Evolutionary conservation across 2,888 invertebrate genomes (phyloP).

Genomic region (Acronicta psi): DNA sequence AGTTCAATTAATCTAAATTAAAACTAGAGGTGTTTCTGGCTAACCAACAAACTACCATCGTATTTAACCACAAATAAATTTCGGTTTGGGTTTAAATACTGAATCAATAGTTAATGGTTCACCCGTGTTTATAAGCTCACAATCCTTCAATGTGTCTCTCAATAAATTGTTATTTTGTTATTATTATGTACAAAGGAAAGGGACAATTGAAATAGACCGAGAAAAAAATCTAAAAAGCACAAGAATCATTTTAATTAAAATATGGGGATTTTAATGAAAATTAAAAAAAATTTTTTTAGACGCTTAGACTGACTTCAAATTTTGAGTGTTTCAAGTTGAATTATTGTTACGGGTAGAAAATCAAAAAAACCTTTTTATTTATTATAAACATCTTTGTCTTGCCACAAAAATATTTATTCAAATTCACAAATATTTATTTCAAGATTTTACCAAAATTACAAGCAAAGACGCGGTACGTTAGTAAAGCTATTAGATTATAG

Average conservation of each 20-base stretch:
- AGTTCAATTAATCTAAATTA: conserved; percentile 3
- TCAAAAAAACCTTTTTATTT: no score
- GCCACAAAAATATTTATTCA: no score
- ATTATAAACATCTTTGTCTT: no score
- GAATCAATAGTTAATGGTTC: conserved; percentile 30
- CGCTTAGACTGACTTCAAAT: no score
- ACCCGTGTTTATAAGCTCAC: conserved; percentile 4
- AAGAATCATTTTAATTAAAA: no score
- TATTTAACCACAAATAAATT: conserved; percentile 32
- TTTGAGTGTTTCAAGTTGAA: no score
- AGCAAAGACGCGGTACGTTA: not conserved
- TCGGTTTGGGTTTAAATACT: conserved; percentile 27
- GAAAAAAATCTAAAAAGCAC: no score
- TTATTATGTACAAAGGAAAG: conserved; percentile 1
- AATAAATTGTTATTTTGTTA: conserved; percentile 18
- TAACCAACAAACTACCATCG: conserved; percentile 14
- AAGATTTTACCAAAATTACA: no score
- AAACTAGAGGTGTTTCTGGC: conserved; percentile 3
- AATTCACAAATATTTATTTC: no score
- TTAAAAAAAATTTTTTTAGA: no score
- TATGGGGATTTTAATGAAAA: no score
- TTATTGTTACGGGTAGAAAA: no score
- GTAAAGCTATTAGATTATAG: conserved; percentile 9
- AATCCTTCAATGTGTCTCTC: conserved; percentile 10
- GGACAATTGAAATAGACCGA: not conserved